Evolutionary conservation across 1,140 invertebrate genomes (phyloP).

Genomic region (Gyrodactylus bullatarudis): DNA sequence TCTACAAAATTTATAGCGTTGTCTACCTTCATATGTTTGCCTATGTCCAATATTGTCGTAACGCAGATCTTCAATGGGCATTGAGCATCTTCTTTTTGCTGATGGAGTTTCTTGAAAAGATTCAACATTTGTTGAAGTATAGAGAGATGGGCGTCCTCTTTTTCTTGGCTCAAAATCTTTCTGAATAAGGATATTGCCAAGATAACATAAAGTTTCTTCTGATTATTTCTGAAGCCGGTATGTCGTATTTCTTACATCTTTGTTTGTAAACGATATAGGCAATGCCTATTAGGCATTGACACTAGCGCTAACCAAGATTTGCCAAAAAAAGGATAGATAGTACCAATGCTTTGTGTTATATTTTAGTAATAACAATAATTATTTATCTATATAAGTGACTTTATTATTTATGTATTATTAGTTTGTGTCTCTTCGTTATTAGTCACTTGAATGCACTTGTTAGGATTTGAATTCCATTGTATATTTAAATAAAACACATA

Average conservation of each 20-base stretch:
- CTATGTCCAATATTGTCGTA: neutral
- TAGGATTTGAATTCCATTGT: too few relatives aligned
- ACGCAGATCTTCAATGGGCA: neutral
- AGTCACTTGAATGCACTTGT: too few relatives aligned
- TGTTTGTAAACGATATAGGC: conserved; percentile 10
- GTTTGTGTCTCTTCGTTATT: too few relatives aligned
- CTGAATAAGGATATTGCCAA: neutral
- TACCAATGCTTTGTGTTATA: too few relatives aligned
- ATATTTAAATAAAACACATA: too few relatives aligned
- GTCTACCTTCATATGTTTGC: neutral
- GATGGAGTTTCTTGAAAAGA: neutral
- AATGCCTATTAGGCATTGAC: too few relatives aligned
- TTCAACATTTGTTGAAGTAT: too few relatives aligned
- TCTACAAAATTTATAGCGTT: neutral
- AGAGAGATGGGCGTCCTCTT: neutral
- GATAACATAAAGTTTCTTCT: neutral
- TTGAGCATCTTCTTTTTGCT: neutral
- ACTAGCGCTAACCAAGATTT: conserved; percentile 10
- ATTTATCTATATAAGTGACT: too few relatives aligned
- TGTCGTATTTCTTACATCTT: too few relatives aligned
- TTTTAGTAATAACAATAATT: too few relatives aligned
- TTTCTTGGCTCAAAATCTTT: neutral
- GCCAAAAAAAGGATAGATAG: conserved; percentile 11
- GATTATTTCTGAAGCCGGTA: neutral
- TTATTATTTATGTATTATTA: too few relatives aligned